These are phyloP conservation scores for Epistrophe eligans DNA, from an alignment of 2,888 invertebrate genomes.

Conservation along the genomic window DNA sequence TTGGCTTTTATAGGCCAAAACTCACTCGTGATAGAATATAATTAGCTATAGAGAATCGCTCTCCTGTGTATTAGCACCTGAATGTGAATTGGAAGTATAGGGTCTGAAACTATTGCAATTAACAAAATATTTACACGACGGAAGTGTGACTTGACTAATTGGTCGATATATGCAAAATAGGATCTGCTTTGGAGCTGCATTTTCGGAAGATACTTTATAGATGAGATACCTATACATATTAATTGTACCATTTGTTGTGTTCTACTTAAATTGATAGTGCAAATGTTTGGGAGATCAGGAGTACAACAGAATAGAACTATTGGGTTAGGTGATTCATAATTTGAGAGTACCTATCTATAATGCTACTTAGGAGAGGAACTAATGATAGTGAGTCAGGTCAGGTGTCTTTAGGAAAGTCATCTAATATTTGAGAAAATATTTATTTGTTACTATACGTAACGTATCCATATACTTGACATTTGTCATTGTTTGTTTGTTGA, in stretches of 20 bases:
- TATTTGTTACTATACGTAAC: background rate
- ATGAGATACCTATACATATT: no score
- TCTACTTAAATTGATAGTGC: constrained; percentile 5
- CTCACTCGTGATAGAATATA: constrained; percentile 53
- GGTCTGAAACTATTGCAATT: constrained; percentile 38
- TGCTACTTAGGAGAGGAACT: background rate
- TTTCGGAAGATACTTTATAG: background rate
- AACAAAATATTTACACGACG: constrained; percentile 58
- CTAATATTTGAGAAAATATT: background rate
- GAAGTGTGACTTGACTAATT: constrained; percentile 43
- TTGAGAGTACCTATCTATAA: background rate
- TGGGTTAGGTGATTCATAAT: constrained; percentile 1
- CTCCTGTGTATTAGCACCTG: constrained; percentile 48
- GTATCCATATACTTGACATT: background rate
- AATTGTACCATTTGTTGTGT: background rate
- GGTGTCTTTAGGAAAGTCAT: background rate
- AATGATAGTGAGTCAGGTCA: constrained; percentile 33
- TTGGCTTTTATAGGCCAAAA: constrained; percentile 56
- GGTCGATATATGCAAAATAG: constrained; percentile 23
- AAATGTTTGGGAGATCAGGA: background rate
- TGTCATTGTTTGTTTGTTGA: background rate
- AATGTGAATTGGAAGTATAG: constrained; percentile 53
- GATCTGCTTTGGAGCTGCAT: background rate
- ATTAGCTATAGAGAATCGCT: constrained; percentile 50
- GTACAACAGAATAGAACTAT: background rate